These are phyloP conservation scores for Mormyrus proboscirostris DNA, from an alignment of 2,797 vertebrate species.

Conservation along the genomic window DNA sequence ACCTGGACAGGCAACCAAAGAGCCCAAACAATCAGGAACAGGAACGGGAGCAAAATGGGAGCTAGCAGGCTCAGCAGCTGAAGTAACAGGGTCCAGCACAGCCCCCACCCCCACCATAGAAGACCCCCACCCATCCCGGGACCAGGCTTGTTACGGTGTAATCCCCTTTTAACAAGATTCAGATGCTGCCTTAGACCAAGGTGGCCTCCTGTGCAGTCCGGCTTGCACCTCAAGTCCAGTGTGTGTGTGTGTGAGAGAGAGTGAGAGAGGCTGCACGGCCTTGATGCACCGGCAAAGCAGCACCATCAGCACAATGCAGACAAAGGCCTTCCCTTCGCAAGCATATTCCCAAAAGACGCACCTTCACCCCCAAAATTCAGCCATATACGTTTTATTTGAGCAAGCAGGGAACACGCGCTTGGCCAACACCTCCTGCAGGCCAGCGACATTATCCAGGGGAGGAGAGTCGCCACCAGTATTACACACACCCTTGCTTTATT, in stretches of 20 bases:
- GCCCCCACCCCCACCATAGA: not conserved
- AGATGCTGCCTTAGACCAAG: constrained; percentile 24
- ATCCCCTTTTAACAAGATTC: constrained; percentile 59
- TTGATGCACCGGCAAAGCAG: not conserved
- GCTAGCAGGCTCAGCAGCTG: not conserved
- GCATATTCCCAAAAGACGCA: not conserved
- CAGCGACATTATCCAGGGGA: not conserved
- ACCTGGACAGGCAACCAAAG: not conserved
- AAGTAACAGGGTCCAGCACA: not conserved
- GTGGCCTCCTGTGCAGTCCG: not conserved
- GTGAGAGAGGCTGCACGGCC: not conserved
- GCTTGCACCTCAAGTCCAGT: not conserved
- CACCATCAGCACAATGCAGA: not conserved
- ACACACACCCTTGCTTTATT: not conserved
- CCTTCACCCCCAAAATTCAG: not conserved
- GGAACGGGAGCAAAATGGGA: not conserved
- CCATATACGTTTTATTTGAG: not conserved
- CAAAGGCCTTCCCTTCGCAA: not conserved
- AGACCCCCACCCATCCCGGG: not conserved
- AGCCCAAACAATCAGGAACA: not conserved
- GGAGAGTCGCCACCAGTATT: not conserved
- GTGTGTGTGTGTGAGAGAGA: not conserved
- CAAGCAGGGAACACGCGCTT: not conserved
- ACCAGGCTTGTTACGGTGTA: constrained; percentile 42
- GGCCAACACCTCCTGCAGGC: not conserved